Percentiles rank a stretch among this genome's conserved stretches.
These are phyloP conservation scores for Linhomoeus sp. DNA, from an alignment of 2,888 invertebrate genomes.

Conservation along the genomic window DNA sequence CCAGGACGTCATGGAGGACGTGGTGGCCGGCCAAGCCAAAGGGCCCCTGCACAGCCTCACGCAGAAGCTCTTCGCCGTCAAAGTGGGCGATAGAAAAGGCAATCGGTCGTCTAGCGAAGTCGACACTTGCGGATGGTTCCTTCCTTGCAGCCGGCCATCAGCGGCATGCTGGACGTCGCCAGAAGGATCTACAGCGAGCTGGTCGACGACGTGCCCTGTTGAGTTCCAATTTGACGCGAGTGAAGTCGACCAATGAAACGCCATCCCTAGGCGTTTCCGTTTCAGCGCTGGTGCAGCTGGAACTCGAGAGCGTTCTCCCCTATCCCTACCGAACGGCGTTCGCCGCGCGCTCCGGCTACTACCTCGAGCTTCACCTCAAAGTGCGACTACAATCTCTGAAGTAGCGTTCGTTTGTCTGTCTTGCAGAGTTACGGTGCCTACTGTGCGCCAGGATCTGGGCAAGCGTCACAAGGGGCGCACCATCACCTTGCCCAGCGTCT, in stretches of 20 bases:
- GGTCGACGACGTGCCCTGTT: constrained; percentile 53
- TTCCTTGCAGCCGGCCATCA: constrained; percentile 23
- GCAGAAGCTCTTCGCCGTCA: constrained; percentile 55
- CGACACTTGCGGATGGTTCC: constrained; percentile 1
- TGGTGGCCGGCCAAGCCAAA: constrained; percentile 36
- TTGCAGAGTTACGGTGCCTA: no score
- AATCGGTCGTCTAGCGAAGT: background rate
- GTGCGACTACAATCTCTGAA: constrained; percentile 54
- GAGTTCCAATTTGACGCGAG: no score
- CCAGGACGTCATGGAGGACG: constrained; percentile 37
- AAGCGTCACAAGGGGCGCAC: constrained; percentile 30
- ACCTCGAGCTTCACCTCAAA: constrained; percentile 40
- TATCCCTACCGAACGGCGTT: constrained; percentile 5
- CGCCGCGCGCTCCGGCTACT: constrained; percentile 1
- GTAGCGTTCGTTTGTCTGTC: no score
- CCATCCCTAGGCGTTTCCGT: no score
- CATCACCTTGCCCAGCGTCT: constrained; percentile 32
- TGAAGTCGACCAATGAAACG: no score
- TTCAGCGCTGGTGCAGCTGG: no score
- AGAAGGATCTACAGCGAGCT: constrained; percentile 65
- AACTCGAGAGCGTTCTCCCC: background rate
- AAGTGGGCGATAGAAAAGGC: constrained; percentile 26
- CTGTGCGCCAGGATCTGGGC: constrained; percentile 46
- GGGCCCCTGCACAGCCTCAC: constrained; percentile 38
- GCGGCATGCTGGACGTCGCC: constrained; percentile 58